Evolutionary conservation across 2,888 invertebrate genomes (phyloP), one percentile per base, ranked within the genome.

Genomic region (Chironomus tentans): DNA sequence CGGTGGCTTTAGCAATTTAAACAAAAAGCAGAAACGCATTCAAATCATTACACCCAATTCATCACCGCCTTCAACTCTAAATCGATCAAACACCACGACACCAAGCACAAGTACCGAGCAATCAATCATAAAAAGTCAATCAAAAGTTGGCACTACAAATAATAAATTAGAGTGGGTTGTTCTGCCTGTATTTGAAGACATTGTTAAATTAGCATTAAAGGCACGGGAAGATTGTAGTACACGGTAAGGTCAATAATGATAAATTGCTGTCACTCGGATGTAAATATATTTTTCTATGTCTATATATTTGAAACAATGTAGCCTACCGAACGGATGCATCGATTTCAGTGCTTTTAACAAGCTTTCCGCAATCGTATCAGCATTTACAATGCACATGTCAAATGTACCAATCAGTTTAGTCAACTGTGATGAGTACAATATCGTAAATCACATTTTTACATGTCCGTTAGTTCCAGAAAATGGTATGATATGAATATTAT

Each of bases 281-380:
- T 21, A 68, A 68, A 21, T 68, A 28, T 24, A 24, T 69, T 13
- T 28, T 12, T 38, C n/a, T n/a, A n/a, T n/a, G n/a, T n/a, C n/a
- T 28, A 68, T 68, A 38, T 38, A n/a, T 65, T 28, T 38, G 38
- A 38, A 38, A 15, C 46, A 46, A 38, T n/a, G 7, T 38, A 91
- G 91, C 81, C 86, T 93, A 79, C 90, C 92, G 77, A 92, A 92
- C 84, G 93, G 93, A 77, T 92, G 93, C 85, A 90, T 94, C 81
- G 93, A 94, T 85, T 92, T 93, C 82, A 90, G 80, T 78, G 84
- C 84, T 78, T 84, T 84, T 79, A 82, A 84, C 82, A 82, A 83
- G 18, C 81, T 84, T 81, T 83, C 83, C 76, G 83, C 84, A 76
- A 83, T 84, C 77, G 84, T 84, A 76, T 83, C 83, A 70, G 84